Base-by-base conservation (phyloP, 2,797 vertebrate species). In the Morelia viridis region DNA sequence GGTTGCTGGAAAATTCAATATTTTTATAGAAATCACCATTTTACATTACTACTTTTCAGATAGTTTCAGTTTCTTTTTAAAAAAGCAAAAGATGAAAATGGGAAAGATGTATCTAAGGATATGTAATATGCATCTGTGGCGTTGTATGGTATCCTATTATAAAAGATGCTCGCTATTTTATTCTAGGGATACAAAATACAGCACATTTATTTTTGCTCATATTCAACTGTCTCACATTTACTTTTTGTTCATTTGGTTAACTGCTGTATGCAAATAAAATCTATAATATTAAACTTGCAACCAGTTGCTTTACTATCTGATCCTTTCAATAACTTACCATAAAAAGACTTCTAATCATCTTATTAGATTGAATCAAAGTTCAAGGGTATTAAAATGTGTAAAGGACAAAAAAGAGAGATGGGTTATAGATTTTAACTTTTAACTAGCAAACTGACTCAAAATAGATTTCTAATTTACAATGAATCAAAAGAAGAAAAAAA, bases 381-480 rank as follows among this genome's bases (percentile, higher is more conserved):
- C 97, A 98, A 98, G 98, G 98, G 97, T 98, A 98, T 97, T 97
- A 98, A 98, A 97, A 97, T 96, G 96, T 97, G 96, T 93, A 97
- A 96, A 97, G 97, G 97, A 97, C 97, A 94, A 95, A 94, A 89
- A 96, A 96, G 96, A 76, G 97, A 97, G 84, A 95, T 95, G 92
- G 96, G 96, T 96, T 97, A 97, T 97, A 97, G 98, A 98, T 98
- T 98, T 97, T 98, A 98, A 98, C 98, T 98, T 98, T 98, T 99
- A 98, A 98, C 98, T 98, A 98, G 98, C 98, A 98, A 98, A 99
- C 98, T 98, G 98, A 99, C 98, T 98, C 97, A 98, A 98, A 99
- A 99, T 99, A 98, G 98, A 99, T 99, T 99, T 98, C 98, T 98
- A 98, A 99, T 99, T 99, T 99, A 98, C 98, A 98, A 98, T 98